Percentiles rank a stretch among this genome's conserved stretches.
Conservation (phyloP, 2,113 vertebrate species). For the Romanogobio albipinnatus region DNA sequence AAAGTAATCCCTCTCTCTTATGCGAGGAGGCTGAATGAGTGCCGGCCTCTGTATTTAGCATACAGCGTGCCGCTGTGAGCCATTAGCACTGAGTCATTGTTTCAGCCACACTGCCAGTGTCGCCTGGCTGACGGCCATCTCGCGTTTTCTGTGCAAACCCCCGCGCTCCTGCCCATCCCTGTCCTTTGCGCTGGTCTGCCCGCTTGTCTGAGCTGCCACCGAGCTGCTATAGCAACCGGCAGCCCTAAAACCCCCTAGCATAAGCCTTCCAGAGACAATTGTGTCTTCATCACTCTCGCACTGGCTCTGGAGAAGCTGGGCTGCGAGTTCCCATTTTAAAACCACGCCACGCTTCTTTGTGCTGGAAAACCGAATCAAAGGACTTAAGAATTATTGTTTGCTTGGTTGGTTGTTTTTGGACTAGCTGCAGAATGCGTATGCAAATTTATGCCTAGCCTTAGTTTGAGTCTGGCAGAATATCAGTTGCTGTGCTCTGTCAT, state of each 20-base stretch:
- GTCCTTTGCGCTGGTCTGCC: constrained; percentile 44
- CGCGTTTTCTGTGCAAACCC: constrained; percentile 54
- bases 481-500: neutral
- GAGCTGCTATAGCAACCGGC: constrained; percentile 43
- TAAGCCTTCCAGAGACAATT: constrained; percentile 38
- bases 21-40: constrained; percentile 32
- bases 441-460: neutral
- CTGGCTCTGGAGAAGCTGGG: neutral
- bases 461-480: neutral
- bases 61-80: constrained; percentile 41
- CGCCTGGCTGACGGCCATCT: constrained; percentile 38
- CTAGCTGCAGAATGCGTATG: neutral
- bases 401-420: neutral
- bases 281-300: constrained; percentile 14
- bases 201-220: constrained; percentile 53
- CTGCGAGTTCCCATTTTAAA: constrained; percentile 2
- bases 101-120: constrained; percentile 25
- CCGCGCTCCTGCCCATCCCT: constrained; percentile 52
- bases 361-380: neutral
- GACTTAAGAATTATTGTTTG: constrained; percentile 12
- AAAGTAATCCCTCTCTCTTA: constrained; percentile 63
- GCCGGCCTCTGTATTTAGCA: constrained; percentile 45
- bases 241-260: constrained; percentile 33
- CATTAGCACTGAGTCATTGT: constrained; percentile 50
- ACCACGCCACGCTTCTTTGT: constrained; percentile 9